phyloP scores from a whole-genome alignment of 2,888 invertebrate species.

The Adela reaumurella region DNA sequence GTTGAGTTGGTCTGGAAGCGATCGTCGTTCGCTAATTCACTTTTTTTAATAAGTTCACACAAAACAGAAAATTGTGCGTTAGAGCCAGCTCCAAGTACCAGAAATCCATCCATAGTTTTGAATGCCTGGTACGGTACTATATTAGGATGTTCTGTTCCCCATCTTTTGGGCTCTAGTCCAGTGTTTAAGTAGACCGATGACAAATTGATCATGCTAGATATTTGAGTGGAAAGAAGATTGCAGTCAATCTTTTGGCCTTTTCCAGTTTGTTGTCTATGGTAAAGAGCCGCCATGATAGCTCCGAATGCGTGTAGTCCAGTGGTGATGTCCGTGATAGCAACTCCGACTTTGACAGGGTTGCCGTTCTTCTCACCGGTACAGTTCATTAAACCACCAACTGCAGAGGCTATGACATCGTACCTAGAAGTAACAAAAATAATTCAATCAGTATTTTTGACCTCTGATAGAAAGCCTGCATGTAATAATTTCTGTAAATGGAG shows the following conservation, averaged over 20 bases:
- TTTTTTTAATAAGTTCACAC: slow-evolving; percentile 59
- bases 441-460: too few relatives aligned
- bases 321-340: slow-evolving; percentile 88
- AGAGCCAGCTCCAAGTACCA: slow-evolving; percentile 86
- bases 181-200: slow-evolving; percentile 88
- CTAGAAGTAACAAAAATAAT: too few relatives aligned
- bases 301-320: slow-evolving; percentile 95
- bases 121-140: slow-evolving; percentile 95
- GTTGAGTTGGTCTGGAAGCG: slow-evolving; percentile 69
- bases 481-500: too few relatives aligned
- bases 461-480: too few relatives aligned
- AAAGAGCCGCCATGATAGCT: slow-evolving; percentile 87
- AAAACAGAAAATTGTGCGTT: slow-evolving; percentile 75
- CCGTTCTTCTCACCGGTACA: slow-evolving; percentile 84
- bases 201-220: slow-evolving; percentile 83
- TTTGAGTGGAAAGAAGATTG: slow-evolving; percentile 89
- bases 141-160: slow-evolving; percentile 93
- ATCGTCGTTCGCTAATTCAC: slow-evolving; percentile 58
- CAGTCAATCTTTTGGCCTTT: slow-evolving; percentile 91
- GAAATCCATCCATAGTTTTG: slow-evolving; percentile 73
- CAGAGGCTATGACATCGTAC: slow-evolving; percentile 94
- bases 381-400: slow-evolving; percentile 84
- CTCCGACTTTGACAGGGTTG: slow-evolving; percentile 86
- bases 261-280: slow-evolving; percentile 73
- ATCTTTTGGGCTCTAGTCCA: slow-evolving; percentile 69